Conservation (phyloP, 2,113 vertebrate genomes). For the Narcine bancroftii region DNA sequence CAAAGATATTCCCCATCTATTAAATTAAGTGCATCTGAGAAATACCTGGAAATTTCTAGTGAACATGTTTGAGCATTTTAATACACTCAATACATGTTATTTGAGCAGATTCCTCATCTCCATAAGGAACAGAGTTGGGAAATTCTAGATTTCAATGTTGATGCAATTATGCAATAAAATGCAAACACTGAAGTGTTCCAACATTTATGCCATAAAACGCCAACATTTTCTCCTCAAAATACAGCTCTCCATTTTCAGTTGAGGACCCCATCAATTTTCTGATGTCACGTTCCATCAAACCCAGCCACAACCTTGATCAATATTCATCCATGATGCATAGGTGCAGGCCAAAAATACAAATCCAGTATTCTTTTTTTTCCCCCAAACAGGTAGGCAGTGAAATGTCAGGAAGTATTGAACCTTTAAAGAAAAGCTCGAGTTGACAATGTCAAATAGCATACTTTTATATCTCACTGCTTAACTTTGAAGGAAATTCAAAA, state of each 20-base stretch:
- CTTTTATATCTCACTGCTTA: background rate
- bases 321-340: background rate
- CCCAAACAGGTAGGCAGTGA: background rate
- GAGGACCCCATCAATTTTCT: background rate
- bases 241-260: background rate
- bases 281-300: background rate
- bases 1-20: no score
- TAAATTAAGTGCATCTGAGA: no score
- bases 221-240: no score
- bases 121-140: no score
- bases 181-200: no score
- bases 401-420: background rate
- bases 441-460: background rate
- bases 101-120: no score
- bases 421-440: background rate
- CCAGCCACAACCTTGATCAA: background rate
- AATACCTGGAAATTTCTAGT: no score
- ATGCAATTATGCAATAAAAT: no score
- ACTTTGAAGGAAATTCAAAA: background rate
- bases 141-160: no score
- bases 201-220: no score
- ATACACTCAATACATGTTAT: no score
- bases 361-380: background rate
- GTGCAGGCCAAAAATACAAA: background rate
- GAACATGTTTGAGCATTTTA: no score